Evolutionary conservation across 2,113 vertebrate genomes (phyloP), one percentile per base, ranked within the genome.

Genomic region (Oxyruncus cristatus): DNA sequence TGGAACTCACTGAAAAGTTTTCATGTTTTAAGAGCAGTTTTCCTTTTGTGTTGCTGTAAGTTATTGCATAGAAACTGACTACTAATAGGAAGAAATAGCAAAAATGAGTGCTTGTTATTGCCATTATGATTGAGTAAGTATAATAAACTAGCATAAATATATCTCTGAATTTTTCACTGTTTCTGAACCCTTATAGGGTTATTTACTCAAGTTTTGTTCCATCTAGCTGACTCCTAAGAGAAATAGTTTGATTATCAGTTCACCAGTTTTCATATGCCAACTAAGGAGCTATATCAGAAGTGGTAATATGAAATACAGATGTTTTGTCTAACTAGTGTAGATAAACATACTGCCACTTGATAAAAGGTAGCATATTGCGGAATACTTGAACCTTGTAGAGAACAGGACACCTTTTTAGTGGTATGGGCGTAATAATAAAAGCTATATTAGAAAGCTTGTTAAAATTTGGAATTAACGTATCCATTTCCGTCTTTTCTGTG

Each of bases 211-310:
- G 16, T 59, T 79, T 74, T 63, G 1, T 76, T 79, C 18, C 21
- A 10, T 79, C 2, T 62, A 28, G 2, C 9, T 77, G 83, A 26
- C 6, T 58, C 80, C 12, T 56, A 86, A 70, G 72, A 67, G 59
- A 88, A 89, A 27, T 8, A 6, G 1, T 65, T 50, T 46, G 16
- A 41, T 6, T 84, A 62, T 70, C 15, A 62, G 11, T 88, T 23
- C 6, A 12, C 4, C 3, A 13, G 16, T 68, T 72, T 66, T 83
- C 22, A 27, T 2, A 1, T 66, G 15, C 21, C 33, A 33, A 0
- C 24, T 37, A 33, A n/a, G 35, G 30, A 80, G 12, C 23, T 41
- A 0, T 46, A n/a, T 59, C 1, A 14, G 1, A 39, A 86, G 37
- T 4, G 5, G 11, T 53, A 19, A 17, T 33, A 10, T 3, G 12